Conservation (phyloP, 1,140 invertebrate species). For the Penaeus chinensis region DNA sequence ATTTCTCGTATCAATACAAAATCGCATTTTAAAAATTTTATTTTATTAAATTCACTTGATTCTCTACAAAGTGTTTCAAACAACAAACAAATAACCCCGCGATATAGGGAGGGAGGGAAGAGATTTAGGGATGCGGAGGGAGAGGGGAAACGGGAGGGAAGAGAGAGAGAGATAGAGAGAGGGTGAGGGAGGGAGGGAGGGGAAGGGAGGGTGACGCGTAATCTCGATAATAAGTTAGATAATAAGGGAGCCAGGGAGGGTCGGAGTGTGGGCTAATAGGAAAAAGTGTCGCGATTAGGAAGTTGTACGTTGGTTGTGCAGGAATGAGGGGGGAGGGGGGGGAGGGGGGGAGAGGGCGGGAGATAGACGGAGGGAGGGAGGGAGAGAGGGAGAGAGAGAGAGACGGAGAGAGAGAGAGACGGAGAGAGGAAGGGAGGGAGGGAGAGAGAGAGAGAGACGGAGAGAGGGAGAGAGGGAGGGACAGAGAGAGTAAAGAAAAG, state of each 20-base stretch:
- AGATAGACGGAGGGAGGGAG: background rate
- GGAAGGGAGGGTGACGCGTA: background rate
- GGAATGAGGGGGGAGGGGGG: background rate
- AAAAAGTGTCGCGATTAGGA: no score
- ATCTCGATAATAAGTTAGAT: constrained; percentile 1
- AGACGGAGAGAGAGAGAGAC: constrained; percentile 9
- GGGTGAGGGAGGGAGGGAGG: background rate
- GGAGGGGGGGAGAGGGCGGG: background rate
- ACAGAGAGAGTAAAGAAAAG: background rate
- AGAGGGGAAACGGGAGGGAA: background rate
- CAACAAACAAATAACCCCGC: no score
- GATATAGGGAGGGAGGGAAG: background rate
- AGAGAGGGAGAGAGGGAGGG: background rate
- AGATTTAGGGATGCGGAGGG: background rate
- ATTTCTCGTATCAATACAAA: no score
- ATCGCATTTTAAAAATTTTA: no score
- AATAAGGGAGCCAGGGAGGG: no score
- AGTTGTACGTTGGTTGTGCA: background rate
- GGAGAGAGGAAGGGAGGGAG: background rate
- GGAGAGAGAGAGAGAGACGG: background rate
- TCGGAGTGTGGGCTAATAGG: no score
- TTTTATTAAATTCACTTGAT: no score
- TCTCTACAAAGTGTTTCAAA: no score
- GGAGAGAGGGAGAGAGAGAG: background rate
- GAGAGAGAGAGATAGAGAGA: no score